Conservation (phyloP, 2,888 invertebrate species). For the Trachelus stipa region DNA sequence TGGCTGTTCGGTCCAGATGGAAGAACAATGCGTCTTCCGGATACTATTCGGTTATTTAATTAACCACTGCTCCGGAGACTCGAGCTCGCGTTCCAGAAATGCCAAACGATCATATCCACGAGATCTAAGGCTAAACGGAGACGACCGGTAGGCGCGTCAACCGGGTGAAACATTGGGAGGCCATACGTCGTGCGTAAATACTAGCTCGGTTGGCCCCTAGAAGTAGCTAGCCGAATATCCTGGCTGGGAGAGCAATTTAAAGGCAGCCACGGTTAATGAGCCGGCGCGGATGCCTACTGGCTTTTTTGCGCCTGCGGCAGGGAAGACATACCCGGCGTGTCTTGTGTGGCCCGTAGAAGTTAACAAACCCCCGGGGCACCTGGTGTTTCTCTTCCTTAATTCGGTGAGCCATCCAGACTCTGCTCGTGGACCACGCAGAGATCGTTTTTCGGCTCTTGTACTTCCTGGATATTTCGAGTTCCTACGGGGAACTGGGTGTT, state of each 20-base stretch:
- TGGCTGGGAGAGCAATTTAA: constrained; percentile 58
- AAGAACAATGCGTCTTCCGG: neutral
- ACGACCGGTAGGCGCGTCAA: constrained; percentile 20
- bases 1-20: neutral
- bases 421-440: neutral
- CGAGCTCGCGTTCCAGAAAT: neutral
- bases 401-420: neutral
- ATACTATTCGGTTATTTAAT: neutral
- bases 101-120: neutral
- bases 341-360: constrained; percentile 43
- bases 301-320: constrained; percentile 54
- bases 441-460: neutral
- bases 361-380: constrained; percentile 51
- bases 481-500: neutral
- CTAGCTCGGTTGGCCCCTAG: constrained; percentile 33
- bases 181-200: constrained; percentile 63
- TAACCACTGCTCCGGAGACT: neutral
- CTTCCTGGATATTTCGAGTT: neutral
- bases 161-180: constrained; percentile 18
- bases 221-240: constrained; percentile 14
- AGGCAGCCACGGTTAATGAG: constrained; percentile 64
- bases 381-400: constrained; percentile 27
- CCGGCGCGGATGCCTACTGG: constrained; percentile 63
- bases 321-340: constrained; percentile 32
- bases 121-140: neutral